Base-by-base conservation (phyloP, 1,140 invertebrate species). In the Dufourea novaeangliae region DNA sequence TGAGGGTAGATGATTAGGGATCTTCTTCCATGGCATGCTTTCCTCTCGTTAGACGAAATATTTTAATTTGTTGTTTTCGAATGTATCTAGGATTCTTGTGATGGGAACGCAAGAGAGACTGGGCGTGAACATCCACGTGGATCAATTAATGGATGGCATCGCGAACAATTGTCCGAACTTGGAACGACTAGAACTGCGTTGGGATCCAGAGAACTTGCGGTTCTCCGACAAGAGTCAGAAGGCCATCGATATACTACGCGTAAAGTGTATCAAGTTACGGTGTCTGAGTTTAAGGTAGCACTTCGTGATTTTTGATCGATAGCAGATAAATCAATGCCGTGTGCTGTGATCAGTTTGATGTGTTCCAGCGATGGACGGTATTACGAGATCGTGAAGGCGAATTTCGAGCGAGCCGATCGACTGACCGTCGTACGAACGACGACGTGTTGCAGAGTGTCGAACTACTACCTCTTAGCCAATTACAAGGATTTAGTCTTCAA, bases 191-290 rank as follows among this genome's bases (percentile, higher is more conserved):
- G 99, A 99, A 90, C 93, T 99, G 25, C 93, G 98, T 83, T 99
- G 99, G 99, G 99, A 99, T 91, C 98, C 98, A 0, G 98, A 99
- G 83, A 99, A 99, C 87, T 94, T 99, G 8, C 94, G 99, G 61
- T 99, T 99, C 92, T 99, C 98, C 34, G 99, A 99, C 91, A 99
- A 99, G 92, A 99, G 98, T 89, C 98, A 99, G 91, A 99, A 99
- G 91, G 97, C 97, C 2, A 97, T 98, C 80, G 97, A 98, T 90
- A 96, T 97, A 44, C 92, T 98, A 54, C 94, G 97, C 46, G 97
- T 98, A 0, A 97, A 97, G 82, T 98, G 97, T 86, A 92, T 98
- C 0, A 97, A 97, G 90, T 92, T 98, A 20, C 95, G 95, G 57
- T 98, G 97, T 88, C 93, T 98, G 52, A 95, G 96, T 8, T 93